Conservation (phyloP, 1,140 invertebrate species). For the Metaphire vulgaris region DNA sequence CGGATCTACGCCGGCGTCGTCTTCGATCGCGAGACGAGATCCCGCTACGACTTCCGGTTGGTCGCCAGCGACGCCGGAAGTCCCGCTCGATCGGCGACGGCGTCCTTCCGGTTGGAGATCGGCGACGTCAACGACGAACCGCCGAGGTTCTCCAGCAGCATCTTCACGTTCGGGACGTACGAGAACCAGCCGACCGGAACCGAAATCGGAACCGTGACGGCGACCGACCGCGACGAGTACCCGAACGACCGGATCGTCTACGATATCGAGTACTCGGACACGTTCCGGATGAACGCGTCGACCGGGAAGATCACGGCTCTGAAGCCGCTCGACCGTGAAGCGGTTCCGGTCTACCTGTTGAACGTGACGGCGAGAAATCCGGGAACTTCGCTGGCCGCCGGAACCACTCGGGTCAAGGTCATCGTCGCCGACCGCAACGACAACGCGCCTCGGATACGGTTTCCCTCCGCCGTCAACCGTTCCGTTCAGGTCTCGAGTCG, state of each 20-base stretch:
- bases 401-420: conserved; percentile 16
- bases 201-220: conserved; percentile 17
- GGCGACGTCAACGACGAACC: conserved; percentile 24
- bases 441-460: conserved; percentile 26
- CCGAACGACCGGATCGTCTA: conserved; percentile 22
- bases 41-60: conserved; percentile 9
- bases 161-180: conserved; percentile 25
- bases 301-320: conserved; percentile 17
- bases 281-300: conserved; percentile 13
- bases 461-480: conserved; percentile 23
- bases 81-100: conserved; percentile 12
- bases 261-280: conserved; percentile 5
- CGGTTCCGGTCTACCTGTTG: not conserved
- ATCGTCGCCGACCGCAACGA: conserved; percentile 28
- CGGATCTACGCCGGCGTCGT: conserved; percentile 3
- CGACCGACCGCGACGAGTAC: conserved; percentile 17
- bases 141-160: conserved; percentile 17
- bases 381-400: not conserved
- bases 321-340: conserved; percentile 33
- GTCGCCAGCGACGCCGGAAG: conserved; percentile 20
- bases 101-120: not conserved
- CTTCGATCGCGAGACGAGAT: conserved; percentile 20
- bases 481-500: conserved; percentile 14
- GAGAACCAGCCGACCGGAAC: conserved; percentile 28
- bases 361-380: conserved; percentile 13